Base-by-base conservation (phyloP, 1,140 invertebrate species). In the Pteromalus puparum region DNA sequence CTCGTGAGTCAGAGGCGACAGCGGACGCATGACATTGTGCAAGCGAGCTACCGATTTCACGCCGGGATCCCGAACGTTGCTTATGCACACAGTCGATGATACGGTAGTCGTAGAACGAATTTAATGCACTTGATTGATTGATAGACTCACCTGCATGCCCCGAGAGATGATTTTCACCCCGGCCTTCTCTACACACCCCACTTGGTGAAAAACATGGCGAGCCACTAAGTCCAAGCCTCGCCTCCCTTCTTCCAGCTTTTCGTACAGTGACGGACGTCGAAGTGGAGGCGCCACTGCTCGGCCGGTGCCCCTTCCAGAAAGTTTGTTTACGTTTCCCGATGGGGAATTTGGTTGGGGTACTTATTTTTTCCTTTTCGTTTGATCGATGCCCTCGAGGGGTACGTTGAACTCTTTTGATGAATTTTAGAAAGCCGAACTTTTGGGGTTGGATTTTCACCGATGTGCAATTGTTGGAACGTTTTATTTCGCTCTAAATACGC, bases 121-220 rank as follows among this genome's bases (percentile, higher is more conserved):
- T 28, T 18, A 6, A 3, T 18, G 21, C 26, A 7, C 4, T n/a
- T 0, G 26, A 24, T n/a, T 10, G 46, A 65, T 38, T 26, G 26
- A 18, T 38, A 48, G 78, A 90, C 87, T 28, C 92, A 93, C 92
- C 92, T 93, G 91, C 91, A 93, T 93, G 88, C 90, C 92, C 90
- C 90, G 91, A 93, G 92, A 92, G 92, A 93, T 90, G 92, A 93
- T 92, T 92, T 93, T 92, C 92, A 93, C 92, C 92, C 92, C 92
- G 92, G 92, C 90, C 90, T 91, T 90, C 90, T 91, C 91, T 93
- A 92, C 90, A 93, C 92, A 93, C 91, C 92, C 92, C 92, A 92
- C 90, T 92, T 90, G 89, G 89, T 91, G 90, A 92, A 92, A 93
- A 93, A 93, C 92, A 93, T 93, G 92, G 92, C 92, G 91, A 89